Evolutionary conservation across 2,113 vertebrate species (phyloP), one percentile per base, ranked within the genome.

Genomic region (Phyllostomus hastatus): DNA sequence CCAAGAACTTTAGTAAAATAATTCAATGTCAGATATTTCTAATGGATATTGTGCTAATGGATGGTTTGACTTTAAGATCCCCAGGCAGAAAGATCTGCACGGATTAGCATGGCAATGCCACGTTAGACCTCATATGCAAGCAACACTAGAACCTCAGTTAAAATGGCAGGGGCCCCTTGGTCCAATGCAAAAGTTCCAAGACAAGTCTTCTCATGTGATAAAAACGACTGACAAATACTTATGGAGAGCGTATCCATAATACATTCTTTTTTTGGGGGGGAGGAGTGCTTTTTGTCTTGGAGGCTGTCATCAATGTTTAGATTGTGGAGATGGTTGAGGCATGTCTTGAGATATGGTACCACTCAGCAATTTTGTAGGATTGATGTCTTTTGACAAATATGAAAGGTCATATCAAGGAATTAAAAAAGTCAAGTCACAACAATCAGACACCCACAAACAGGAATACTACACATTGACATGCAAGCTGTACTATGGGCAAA

Each of bases 371-470:
- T 80, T 66, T 82, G 46, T 46, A 93, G 57, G 15, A 50, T 9
- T 93, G 46, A 57, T 95, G 16, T 48, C 7, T 70, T 96, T 89
- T 88, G 67, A 92, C 64, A 83, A 89, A 75, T 83, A 83, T 75
- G n/a, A 85, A 79, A 70, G 35, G 7, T 85, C 61, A 50, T 38
- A 82, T 52, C 35, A 64, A 93, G 69, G 43, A 86, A 87, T 26
- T 17, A 57, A 79, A 96, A 52, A 52, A 52, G 4, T 92, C 59
- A 78, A 48, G 19, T 83, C 26, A 73, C 33, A 85, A 73, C 73
- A 73, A 90, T 46, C 28, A 91, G 76, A 73, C 28, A 88, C 35
- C 19, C 75, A 70, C 38, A 76, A 41, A 9, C 5, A 87, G 50
- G 22, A 89, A 50, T 41, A 5, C 22, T 33, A 57, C n/a, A 46